Percentiles rank a stretch among this genome's conserved stretches.
Conservation (phyloP, 2,888 invertebrate species). For the Archips crataeganus region DNA sequence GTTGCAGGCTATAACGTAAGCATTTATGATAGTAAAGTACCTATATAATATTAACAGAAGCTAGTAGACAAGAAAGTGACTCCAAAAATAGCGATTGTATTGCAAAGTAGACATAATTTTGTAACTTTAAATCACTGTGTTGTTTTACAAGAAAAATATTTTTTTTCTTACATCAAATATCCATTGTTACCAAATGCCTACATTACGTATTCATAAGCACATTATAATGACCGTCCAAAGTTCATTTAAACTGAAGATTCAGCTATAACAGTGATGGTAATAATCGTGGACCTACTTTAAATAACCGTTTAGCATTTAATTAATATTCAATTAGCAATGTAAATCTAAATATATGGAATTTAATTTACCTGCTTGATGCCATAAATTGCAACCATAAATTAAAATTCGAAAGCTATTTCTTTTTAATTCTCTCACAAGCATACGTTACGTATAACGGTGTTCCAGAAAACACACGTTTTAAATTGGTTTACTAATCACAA, state of each 20-base stretch:
- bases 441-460: no score
- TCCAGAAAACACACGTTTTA: no score
- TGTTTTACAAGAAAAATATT: not conserved
- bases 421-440: no score
- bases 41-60: no score
- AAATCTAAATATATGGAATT: not conserved
- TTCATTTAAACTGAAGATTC: slow-evolving; percentile 31
- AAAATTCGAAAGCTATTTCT: not conserved
- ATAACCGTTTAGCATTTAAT: slow-evolving; percentile 33
- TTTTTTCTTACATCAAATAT: not conserved
- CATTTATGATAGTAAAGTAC: no score
- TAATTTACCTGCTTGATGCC: not conserved
- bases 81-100: no score
- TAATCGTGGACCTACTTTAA: slow-evolving; percentile 34
- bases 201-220: slow-evolving; percentile 20
- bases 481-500: no score
- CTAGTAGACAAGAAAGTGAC: no score
- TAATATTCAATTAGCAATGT: slow-evolving; percentile 18
- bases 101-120: no score
- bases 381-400: not conserved
- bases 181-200: slow-evolving; percentile 15
- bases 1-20: no score
- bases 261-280: slow-evolving; percentile 11
- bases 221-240: slow-evolving; percentile 36
- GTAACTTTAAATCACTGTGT: not conserved